Conservation (phyloP, 2,888 invertebrate species). For the Bombylius discolor region DNA sequence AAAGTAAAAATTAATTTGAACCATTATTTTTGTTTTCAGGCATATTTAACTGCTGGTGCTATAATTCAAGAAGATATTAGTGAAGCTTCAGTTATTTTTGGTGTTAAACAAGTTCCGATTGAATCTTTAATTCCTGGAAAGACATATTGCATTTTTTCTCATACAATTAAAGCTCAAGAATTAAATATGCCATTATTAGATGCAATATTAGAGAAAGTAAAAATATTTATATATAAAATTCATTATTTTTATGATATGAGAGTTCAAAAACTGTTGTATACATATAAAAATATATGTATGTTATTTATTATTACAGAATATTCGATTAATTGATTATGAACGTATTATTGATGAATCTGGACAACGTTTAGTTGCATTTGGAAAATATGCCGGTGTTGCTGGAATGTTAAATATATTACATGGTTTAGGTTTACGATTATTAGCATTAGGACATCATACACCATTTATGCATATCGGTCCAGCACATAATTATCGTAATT, state of each 20-base stretch:
- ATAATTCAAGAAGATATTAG: constrained; percentile 90
- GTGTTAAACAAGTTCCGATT: constrained; percentile 78
- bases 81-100: constrained; percentile 91
- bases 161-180: constrained; percentile 98
- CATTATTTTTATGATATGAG: too few relatives aligned
- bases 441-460: constrained; percentile 96
- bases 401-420: constrained; percentile 98
- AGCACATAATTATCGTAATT: constrained; percentile 96
- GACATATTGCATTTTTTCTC: constrained; percentile 98
- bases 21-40: constrained; percentile 38
- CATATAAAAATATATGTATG: not conserved
- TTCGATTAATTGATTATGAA: constrained; percentile 94
- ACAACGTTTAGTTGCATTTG: constrained; percentile 91
- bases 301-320: constrained; percentile 44
- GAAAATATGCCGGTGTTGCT: constrained; percentile 96
- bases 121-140: constrained; percentile 88
- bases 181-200: constrained; percentile 95
- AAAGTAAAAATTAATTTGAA: too few relatives aligned
- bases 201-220: constrained; percentile 74
- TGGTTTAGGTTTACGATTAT: constrained; percentile 76
- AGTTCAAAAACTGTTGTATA: too few relatives aligned
- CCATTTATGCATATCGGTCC: constrained; percentile 99
- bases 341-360: constrained; percentile 83
- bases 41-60: constrained; percentile 87
- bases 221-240: not conserved